A percentile compares a stretch with the other conserved stretches of the same genome.
Evolutionary conservation across 2,888 invertebrate species (phyloP).

Genomic region (Heliconius ethilla): DNA sequence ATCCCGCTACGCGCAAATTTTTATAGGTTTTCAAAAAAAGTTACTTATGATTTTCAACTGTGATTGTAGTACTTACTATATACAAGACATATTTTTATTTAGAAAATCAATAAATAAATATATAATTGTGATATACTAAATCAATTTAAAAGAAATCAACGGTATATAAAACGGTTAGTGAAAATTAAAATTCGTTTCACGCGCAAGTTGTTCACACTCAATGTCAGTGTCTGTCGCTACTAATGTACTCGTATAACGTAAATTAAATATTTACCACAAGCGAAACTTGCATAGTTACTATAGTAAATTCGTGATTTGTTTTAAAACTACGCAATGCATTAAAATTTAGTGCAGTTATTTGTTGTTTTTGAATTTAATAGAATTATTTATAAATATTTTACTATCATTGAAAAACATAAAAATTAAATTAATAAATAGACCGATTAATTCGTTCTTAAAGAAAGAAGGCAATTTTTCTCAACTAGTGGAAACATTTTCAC

Average conservation of each 20-base stretch:
- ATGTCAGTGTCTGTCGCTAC: slow-evolving; percentile 58
- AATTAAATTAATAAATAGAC: too few relatives aligned
- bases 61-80: too few relatives aligned
- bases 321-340: background rate
- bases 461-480: too few relatives aligned
- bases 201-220: slow-evolving; percentile 53
- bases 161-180: slow-evolving; percentile 43
- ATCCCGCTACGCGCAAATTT: too few relatives aligned
- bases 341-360: background rate
- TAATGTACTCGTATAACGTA: background rate
- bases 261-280: background rate
- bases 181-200: slow-evolving; percentile 66
- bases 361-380: background rate
- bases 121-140: slow-evolving; percentile 27
- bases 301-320: background rate
- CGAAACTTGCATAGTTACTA: background rate
- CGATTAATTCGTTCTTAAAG: too few relatives aligned
- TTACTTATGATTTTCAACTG: too few relatives aligned
- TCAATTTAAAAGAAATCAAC: slow-evolving; percentile 34
- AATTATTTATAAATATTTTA: background rate
- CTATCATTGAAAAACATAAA: too few relatives aligned
- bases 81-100: background rate
- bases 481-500: too few relatives aligned
- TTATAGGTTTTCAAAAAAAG: too few relatives aligned
- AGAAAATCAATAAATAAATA: background rate